Evolutionary conservation across 2,113 vertebrate genomes (phyloP).

Genomic region (Aegotheles bennettii): DNA sequence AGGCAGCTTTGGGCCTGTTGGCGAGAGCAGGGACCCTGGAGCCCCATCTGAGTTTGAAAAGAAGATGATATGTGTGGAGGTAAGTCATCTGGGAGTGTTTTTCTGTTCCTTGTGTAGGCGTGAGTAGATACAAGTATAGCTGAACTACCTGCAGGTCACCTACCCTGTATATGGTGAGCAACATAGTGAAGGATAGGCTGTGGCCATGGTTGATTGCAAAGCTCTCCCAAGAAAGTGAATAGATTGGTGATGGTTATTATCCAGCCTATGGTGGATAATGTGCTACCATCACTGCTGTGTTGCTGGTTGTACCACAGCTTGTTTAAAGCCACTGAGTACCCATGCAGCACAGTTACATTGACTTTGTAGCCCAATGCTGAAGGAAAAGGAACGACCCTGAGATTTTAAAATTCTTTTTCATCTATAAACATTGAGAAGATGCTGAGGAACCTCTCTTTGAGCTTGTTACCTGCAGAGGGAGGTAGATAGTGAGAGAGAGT

Average conservation of each 20-base stretch:
- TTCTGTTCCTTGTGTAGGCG: not conserved
- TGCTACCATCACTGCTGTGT: accelerated
- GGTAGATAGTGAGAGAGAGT: not conserved
- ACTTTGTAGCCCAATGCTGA: not conserved
- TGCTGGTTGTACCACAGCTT: not conserved
- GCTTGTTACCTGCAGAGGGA: not conserved
- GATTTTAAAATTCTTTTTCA: not conserved
- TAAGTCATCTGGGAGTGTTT: not conserved
- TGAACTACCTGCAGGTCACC: not conserved
- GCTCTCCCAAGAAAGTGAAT: not conserved
- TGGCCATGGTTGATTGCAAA: not conserved
- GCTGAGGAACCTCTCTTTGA: not conserved
- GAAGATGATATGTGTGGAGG: accelerated
- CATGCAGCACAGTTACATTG: accelerated
- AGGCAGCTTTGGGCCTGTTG: not conserved
- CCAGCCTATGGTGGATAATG: not conserved
- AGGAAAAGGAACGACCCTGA: not conserved
- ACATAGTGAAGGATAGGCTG: not conserved
- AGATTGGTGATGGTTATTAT: not conserved
- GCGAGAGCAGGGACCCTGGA: accelerated
- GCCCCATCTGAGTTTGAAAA: accelerated
- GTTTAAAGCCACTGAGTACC: not conserved
- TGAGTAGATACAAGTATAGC: accelerated
- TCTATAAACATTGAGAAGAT: not conserved
- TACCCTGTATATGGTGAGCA: not conserved